These are phyloP conservation scores for Enteromius treurensis DNA, from an alignment of 2,797 vertebrate genomes.

Conservation along the genomic window DNA sequence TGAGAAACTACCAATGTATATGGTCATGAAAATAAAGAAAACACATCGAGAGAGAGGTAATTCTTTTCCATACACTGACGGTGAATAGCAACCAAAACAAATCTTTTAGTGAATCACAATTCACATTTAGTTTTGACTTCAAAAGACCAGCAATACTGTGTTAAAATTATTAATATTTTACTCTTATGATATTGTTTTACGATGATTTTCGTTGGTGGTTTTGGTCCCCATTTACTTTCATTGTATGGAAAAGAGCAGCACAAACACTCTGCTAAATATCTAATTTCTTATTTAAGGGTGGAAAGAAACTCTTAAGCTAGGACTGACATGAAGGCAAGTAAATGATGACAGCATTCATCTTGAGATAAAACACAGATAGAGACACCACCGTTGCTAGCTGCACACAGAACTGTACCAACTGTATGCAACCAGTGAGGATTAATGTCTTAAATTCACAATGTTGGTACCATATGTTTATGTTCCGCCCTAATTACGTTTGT, in stretches of 20 bases:
- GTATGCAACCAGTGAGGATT: slow-evolving; percentile 22
- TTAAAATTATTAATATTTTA: not conserved
- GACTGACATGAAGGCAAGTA: not conserved
- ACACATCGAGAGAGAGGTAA: too few species aligned
- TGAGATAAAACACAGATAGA: slow-evolving; percentile 6
- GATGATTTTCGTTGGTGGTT: not conserved
- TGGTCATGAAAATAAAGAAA: too few species aligned
- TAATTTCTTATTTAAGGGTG: not conserved
- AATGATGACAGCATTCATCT: not conserved
- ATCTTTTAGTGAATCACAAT: not conserved
- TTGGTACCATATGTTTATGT: slow-evolving; percentile 37
- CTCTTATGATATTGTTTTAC: not conserved
- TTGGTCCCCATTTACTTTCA: not conserved
- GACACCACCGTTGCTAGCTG: not conserved
- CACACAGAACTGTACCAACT: not conserved
- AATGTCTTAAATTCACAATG: slow-evolving; percentile 37
- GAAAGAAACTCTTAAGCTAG: not conserved
- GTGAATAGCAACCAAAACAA: not conserved
- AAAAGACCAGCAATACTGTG: not conserved
- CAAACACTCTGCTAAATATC: not conserved
- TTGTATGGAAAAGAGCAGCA: not conserved
- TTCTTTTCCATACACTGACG: not conserved
- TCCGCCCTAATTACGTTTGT: slow-evolving; percentile 39
- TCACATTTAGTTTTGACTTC: not conserved
- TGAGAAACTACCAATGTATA: too few species aligned